Evolutionary conservation across 2,113 vertebrate genomes (phyloP).

Genomic region (Lates calcarifer): DNA sequence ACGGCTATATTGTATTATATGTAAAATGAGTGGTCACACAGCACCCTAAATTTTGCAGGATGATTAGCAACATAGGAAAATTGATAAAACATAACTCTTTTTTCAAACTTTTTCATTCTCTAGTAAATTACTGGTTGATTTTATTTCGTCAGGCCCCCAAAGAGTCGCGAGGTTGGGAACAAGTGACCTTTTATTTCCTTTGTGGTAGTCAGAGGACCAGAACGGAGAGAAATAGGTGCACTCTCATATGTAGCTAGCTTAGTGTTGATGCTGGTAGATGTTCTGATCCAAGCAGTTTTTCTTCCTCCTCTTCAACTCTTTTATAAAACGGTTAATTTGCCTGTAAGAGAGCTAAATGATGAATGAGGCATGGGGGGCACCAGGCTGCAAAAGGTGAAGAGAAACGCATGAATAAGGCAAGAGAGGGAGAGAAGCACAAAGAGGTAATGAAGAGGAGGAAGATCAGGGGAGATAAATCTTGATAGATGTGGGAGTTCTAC

Average conservation of each 20-base stretch:
- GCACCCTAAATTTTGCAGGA: too few relatives aligned
- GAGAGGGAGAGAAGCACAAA: constrained; percentile 1
- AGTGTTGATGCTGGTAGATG: too few relatives aligned
- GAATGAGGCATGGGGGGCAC: neutral
- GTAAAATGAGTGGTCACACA: too few relatives aligned
- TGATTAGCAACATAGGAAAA: too few relatives aligned
- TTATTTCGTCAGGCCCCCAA: too few relatives aligned
- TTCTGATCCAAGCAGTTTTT: neutral
- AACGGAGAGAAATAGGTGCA: neutral
- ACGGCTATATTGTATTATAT: too few relatives aligned
- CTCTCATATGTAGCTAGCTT: neutral
- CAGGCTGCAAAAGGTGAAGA: neutral
- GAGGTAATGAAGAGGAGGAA: neutral
- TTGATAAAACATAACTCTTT: too few relatives aligned
- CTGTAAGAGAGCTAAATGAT: constrained; percentile 1
- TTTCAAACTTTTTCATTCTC: too few relatives aligned
- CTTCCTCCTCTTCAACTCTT: neutral
- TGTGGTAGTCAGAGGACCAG: too few relatives aligned
- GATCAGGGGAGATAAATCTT: constrained; percentile 7
- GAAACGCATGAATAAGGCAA: constrained; percentile 6
- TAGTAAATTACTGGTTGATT: too few relatives aligned
- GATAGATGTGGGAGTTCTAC: neutral
- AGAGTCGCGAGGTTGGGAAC: too few relatives aligned
- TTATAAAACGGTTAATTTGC: constrained; percentile 7
- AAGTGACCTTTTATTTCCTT: too few relatives aligned